Base-by-base conservation (phyloP, 1,140 invertebrate species). In the Lysiphlebus fabarum region DNA sequence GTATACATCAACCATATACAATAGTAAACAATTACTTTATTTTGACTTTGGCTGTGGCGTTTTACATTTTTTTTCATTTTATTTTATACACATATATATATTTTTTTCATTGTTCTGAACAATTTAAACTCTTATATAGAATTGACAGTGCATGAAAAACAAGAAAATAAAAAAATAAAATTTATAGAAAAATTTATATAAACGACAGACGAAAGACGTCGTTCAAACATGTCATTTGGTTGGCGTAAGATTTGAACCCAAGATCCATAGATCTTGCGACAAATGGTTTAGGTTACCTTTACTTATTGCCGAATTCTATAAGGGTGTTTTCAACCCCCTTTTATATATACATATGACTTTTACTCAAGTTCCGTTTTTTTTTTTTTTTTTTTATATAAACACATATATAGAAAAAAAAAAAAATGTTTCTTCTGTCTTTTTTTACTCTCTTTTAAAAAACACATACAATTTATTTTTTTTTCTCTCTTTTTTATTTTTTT, bases 31-130 rank as follows among this genome's bases (percentile, higher is more conserved):
- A 61, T 68, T 68, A 72, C 66, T 70, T 70, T 71, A 72, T 71
- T 71, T 71, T 71, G 70, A 72, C 67, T 72, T 67, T 66, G 65
- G 61, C 61, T 26, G n/a, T n/a, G 57, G 33, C 50, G 44, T 56
- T 26, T 37, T 26, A 55, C 12, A 44, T 45, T 62, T 65, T 44
- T 43, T 57, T n/a, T 17, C 38, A n/a, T 5, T 12, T 40, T 40
- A 10, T 49, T 33, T 3, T 49, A 9, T 34, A 9, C 36, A 37
- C 11, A 8, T 53, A 53, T 41, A 17, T 53, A 40, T 8, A 12
- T n/a, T 49, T 34, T 12, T 47, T 47, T 47, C n/a, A 47, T 7
- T 49, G 17, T 26, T 26, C 17, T 26, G 2, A 26, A 26, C 17
- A 26, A 26, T 26, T 26, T 26, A 4, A 26, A 26, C 17, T 26